Conservation (phyloP, 2,888 invertebrate genomes). For the Dryadula phaetusa region DNA sequence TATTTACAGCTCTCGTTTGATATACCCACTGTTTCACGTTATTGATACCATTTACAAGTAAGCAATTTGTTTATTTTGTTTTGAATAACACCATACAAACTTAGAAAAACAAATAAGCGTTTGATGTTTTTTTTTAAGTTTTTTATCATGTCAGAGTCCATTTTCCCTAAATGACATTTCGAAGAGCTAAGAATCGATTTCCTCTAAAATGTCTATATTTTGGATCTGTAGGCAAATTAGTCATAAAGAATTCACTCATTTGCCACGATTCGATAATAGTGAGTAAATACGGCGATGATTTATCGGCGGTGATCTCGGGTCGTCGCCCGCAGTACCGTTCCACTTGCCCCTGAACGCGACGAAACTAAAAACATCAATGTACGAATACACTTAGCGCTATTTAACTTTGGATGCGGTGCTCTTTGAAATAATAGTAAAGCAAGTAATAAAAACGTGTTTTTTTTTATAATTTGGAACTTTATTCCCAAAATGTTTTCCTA, state of each 20-base stretch:
- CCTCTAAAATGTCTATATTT: slow-evolving; percentile 32
- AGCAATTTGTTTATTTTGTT: neutral
- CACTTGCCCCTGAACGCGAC: slow-evolving; percentile 80
- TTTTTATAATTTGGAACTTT: neutral
- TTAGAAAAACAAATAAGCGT: neutral
- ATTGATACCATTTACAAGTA: neutral
- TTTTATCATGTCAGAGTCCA: neutral
- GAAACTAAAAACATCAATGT: slow-evolving; percentile 60
- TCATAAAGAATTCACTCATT: slow-evolving; percentile 38
- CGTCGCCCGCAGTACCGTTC: slow-evolving; percentile 83
- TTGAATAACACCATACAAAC: neutral
- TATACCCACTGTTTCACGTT: slow-evolving; percentile 40
- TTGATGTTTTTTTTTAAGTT: neutral
- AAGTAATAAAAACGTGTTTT: neutral
- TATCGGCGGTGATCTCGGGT: slow-evolving; percentile 80
- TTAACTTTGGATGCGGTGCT: slow-evolving; percentile 52
- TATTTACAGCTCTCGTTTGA: slow-evolving; percentile 57
- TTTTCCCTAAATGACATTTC: neutral
- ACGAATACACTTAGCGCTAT: slow-evolving; percentile 46
- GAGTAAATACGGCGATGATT: slow-evolving; percentile 82
- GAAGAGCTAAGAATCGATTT: neutral
- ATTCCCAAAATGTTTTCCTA: neutral
- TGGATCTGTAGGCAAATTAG: slow-evolving; percentile 39
- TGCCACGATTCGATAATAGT: slow-evolving; percentile 71
- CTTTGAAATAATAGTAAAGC: neutral